Evolutionary conservation across 2,113 vertebrate genomes (phyloP), one percentile per base, ranked within the genome.

Genomic region (Onychostoma macrolepis): DNA sequence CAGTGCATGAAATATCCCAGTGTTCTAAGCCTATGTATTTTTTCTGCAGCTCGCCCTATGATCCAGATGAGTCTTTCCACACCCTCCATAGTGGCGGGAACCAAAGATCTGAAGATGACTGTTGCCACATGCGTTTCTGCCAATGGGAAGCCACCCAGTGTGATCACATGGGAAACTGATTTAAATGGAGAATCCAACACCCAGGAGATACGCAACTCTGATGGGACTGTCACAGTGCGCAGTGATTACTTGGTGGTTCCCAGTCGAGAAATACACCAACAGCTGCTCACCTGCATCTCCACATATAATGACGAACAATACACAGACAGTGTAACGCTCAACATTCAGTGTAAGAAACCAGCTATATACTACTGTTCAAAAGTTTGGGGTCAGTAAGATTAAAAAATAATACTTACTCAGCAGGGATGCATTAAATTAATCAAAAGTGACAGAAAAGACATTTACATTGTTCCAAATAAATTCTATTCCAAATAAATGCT

Each of bases 181-280:
- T 95, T 99, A 33, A 97, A 96, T 1, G 98, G 98, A 2, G 97
- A 99, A 87, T 96, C 94, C 0, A 96, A 94, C 28, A 97, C 94
- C 76, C 93, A 96, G 89, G 97, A 99, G 94, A 96, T 96, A 89
- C 94, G 92, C 56, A 96, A 99, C 88, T 85, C 94, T 81, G 98
- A 99, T 0, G 97, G 98, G 86, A 99, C 98, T 0, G 90, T 97
- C 90, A 99, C 98, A 0, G 96, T 99, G 83, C 96, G 96, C 94
- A 99, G 98, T 87, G 96, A 97, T 58, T 99, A 98, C 93, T 94
- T 96, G 50, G 90, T 99, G 91, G 95, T 97, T 83, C 97, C 97
- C 0, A 97, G 95, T 92, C 94, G 93, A 83, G 95, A 97, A 41
- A 97, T 96, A 0, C 97, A 99, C 83, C 94, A 90, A 28, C 97